These are phyloP conservation scores for Ochropacha duplaris DNA, from an alignment of 2,888 invertebrate genomes.

Conservation along the genomic window DNA sequence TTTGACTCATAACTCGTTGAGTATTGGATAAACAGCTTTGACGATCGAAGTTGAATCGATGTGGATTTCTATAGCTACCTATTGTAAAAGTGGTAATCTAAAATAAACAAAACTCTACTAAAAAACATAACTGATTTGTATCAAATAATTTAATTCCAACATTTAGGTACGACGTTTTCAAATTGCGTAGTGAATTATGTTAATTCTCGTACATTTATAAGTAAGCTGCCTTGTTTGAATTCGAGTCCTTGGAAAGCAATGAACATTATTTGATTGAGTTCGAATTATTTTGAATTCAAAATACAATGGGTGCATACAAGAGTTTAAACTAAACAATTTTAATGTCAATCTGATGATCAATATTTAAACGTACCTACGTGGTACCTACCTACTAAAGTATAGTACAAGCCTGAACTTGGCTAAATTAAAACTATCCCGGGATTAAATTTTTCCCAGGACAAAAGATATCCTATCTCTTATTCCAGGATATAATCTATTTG, in stretches of 20 bases:
- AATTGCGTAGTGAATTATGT: constrained; percentile 3
- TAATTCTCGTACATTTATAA: neutral
- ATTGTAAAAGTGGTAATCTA: neutral
- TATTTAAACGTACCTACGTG: too few relatives aligned
- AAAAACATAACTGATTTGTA: too few relatives aligned
- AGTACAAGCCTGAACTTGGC: too few relatives aligned
- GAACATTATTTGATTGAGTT: neutral
- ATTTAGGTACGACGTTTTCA: neutral
- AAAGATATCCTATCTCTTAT: too few relatives aligned
- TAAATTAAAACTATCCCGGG: too few relatives aligned
- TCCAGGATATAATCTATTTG: too few relatives aligned
- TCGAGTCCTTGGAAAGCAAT: neutral
- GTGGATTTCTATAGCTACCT: neutral
- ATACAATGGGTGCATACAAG: neutral
- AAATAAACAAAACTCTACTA: too few relatives aligned
- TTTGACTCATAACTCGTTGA: neutral
- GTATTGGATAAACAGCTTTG: neutral
- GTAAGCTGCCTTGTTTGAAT: neutral
- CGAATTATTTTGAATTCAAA: neutral
- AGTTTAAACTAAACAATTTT: too few relatives aligned
- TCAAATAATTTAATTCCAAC: too few relatives aligned
- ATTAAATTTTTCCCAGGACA: too few relatives aligned
- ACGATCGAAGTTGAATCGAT: neutral
- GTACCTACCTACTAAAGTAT: too few relatives aligned
- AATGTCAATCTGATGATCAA: neutral